Percentiles rank a stretch among this genome's conserved stretches.
These are phyloP conservation scores for Andrena hattorfiana DNA, from an alignment of 2,888 invertebrate genomes.

Conservation along the genomic window DNA sequence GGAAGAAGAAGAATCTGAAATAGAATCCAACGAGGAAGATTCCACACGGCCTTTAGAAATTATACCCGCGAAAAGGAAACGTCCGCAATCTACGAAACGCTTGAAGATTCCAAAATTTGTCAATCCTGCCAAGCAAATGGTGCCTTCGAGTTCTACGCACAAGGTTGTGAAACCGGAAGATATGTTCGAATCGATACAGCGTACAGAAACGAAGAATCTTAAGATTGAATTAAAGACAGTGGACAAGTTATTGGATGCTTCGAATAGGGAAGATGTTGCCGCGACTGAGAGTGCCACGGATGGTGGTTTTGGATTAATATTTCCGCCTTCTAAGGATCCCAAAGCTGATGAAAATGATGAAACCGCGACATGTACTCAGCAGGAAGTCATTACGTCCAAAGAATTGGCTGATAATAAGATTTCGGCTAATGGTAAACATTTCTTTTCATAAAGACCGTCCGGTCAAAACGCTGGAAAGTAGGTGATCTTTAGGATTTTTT, in stretches of 20 bases:
- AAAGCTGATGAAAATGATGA: constrained; percentile 68
- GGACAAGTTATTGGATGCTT: constrained; percentile 73
- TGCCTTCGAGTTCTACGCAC: constrained; percentile 68
- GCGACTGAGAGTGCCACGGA: constrained; percentile 60
- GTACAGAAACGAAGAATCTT: constrained; percentile 82
- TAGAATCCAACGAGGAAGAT: constrained; percentile 88
- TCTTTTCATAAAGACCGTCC: neutral
- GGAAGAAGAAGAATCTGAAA: constrained; percentile 87
- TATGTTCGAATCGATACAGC: constrained; percentile 86
- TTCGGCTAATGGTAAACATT: constrained; percentile 86
- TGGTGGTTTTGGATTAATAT: constrained; percentile 81
- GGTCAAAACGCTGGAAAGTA: too few species aligned
- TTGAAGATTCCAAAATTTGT: constrained; percentile 87
- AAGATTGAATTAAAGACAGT: constrained; percentile 87
- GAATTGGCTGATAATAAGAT: constrained; percentile 90
- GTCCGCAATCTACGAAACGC: constrained; percentile 83
- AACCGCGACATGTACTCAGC: constrained; percentile 72
- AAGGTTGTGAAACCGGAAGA: constrained; percentile 85
- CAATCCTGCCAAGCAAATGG: constrained; percentile 84
- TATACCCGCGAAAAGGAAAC: constrained; percentile 85
- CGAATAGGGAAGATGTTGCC: constrained; percentile 47
- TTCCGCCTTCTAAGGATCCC: constrained; percentile 73
- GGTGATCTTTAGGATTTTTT: too few species aligned
- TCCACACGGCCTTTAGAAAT: constrained; percentile 80
- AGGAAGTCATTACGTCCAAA: constrained; percentile 87